Base-by-base conservation (phyloP, 2,797 vertebrate species). In the Amazona finschi region DNA sequence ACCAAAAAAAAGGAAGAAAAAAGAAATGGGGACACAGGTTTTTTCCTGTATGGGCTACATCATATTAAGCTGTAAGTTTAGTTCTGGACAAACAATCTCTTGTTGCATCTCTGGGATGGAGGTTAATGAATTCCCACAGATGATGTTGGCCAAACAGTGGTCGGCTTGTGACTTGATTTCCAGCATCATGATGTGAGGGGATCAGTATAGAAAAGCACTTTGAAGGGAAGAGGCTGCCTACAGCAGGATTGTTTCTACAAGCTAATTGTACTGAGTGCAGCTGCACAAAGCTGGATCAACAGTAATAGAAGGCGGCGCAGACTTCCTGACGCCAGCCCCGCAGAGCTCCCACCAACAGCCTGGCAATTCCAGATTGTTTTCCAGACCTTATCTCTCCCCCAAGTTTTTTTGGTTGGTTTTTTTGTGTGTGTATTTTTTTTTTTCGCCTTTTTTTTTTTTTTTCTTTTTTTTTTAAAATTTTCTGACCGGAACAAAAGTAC, bases 271-370 rank as follows among this genome's bases (percentile, higher is more conserved):
- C 97, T 95, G 97, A 96, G 97, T 97, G 97, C 98, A 98, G 98
- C 98, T 98, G 98, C 97, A 97, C 94, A 96, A 97, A 98, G 98
- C 97, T 98, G 98, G 98, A 98, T 97, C 98, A 97, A 97, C 97
- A 97, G 98, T 96, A 95, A 97, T 96, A 97, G 97, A 97, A 97
- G 97, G 97, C 96, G 97, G 96, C 92, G 89, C 98, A 98, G 98
- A 99, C 98, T 98, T 96, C 57, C 97, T 95, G 98, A 98, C 99
- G 98, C 98, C 98, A 98, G 97, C 98, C 97, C 98, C 96, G 97
- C 96, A 97, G 98, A 97, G 97, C 98, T 98, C 98, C 97, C 98
- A 97, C 95, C 98, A 97, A 96, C 97, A 97, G 95, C 97, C 97
- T 96, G 98, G 97, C 98, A 96, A 97, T 97, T 97, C 95, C 94